Percentiles rank a stretch among this genome's conserved stretches.
phyloP scores from a whole-genome alignment of 2,797 vertebrate species.

The Schizothorax lantsangensis region DNA sequence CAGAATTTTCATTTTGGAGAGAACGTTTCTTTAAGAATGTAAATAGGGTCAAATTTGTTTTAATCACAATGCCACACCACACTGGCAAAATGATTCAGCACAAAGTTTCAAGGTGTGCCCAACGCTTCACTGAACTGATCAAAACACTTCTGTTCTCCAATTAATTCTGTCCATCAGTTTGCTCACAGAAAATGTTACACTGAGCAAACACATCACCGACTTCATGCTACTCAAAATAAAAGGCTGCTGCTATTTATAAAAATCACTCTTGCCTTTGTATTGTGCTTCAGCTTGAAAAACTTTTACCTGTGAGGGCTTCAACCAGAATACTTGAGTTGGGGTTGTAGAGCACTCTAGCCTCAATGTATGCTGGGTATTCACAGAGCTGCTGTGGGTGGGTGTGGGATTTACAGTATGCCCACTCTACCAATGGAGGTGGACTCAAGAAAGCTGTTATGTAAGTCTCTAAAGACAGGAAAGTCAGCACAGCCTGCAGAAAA shows the following conservation, averaged over 20 bases:
- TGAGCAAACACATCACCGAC: slow-evolving; percentile 9
- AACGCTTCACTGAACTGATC: slow-evolving; percentile 23
- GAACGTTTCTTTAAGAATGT: neutral
- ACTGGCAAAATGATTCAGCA: neutral
- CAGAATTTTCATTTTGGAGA: neutral
- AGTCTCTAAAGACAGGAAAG: slow-evolving; percentile 29
- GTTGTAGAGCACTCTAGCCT: slow-evolving; percentile 14
- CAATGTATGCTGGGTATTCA: slow-evolving; percentile 27
- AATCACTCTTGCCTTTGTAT: neutral
- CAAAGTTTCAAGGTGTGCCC: neutral
- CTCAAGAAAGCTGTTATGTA: slow-evolving; percentile 39
- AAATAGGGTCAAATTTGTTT: neutral
- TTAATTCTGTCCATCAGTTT: slow-evolving; percentile 37
- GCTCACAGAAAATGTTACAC: slow-evolving; percentile 1
- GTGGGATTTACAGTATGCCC: slow-evolving; percentile 14
- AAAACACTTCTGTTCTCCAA: slow-evolving; percentile 36
- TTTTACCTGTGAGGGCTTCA: neutral
- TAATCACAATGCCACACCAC: neutral
- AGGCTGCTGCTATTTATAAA: slow-evolving; percentile 9
- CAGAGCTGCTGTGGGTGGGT: slow-evolving; percentile 23
- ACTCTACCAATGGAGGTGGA: slow-evolving; percentile 25
- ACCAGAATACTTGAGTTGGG: slow-evolving; percentile 7
- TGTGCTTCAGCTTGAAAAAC: slow-evolving; percentile 19
- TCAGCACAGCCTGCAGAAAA: slow-evolving; percentile 10
- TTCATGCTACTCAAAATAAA: slow-evolving; percentile 25